Evolutionary conservation across 2,113 vertebrate species (phyloP).

Genomic region (Phylloscopus whistleri): DNA sequence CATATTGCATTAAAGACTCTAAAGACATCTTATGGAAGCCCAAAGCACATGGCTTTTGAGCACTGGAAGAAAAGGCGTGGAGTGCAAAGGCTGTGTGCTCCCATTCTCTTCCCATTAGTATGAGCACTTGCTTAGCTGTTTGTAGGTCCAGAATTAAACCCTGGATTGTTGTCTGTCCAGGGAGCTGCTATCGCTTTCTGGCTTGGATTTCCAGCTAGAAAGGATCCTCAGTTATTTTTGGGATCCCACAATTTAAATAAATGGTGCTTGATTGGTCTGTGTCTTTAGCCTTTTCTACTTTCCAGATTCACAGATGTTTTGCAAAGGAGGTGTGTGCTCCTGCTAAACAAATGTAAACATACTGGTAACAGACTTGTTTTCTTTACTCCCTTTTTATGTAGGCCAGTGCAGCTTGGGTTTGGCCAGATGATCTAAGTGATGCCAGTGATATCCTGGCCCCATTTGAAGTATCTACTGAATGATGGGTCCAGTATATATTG

Average conservation of each 20-base stretch:
- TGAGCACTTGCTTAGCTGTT: not conserved
- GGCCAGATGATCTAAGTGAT: not conserved
- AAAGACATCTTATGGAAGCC: not conserved
- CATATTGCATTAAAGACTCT: not conserved
- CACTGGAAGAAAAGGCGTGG: not conserved
- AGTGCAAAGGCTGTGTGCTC: not conserved
- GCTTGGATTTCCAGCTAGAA: not conserved
- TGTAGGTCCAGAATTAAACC: not conserved
- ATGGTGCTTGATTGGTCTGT: not conserved
- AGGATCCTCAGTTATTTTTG: not conserved
- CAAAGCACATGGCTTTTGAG: not conserved
- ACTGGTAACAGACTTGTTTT: not conserved
- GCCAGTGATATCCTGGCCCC: not conserved
- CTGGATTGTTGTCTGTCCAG: not conserved
- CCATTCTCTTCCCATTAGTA: not conserved
- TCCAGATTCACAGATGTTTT: not conserved
- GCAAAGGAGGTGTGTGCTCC: not conserved
- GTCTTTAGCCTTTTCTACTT: not conserved
- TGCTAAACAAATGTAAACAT: not conserved
- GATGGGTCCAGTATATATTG: not conserved
- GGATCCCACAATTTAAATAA: not conserved
- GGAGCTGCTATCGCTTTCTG: accelerated
- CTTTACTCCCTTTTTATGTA: not conserved
- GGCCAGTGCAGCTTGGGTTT: not conserved
- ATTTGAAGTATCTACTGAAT: not conserved